A percentile compares a stretch with the other conserved stretches of the same genome.
Evolutionary conservation across 2,113 vertebrate genomes (phyloP).

Genomic region (Connochaetes taurinus): DNA sequence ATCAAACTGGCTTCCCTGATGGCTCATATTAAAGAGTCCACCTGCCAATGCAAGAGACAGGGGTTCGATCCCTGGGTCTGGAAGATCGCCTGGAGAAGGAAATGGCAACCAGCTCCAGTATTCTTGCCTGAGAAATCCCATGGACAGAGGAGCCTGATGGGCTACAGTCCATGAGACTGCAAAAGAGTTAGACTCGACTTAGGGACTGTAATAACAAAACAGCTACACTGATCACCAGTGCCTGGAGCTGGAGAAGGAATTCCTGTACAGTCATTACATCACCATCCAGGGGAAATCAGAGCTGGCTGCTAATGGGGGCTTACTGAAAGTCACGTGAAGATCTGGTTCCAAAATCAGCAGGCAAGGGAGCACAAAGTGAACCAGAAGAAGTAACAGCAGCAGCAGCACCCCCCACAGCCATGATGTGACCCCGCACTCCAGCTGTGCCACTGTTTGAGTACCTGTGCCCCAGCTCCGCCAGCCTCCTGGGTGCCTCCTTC

Average conservation of each 20-base stretch:
- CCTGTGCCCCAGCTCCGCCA: constrained; percentile 77
- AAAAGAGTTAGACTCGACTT: not conserved
- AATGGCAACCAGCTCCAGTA: not conserved
- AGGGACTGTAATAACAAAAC: not conserved
- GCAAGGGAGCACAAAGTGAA: constrained; percentile 97
- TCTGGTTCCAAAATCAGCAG: constrained; percentile 96
- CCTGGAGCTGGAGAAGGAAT: constrained; percentile 96
- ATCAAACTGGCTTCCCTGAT: not conserved
- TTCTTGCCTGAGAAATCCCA: not conserved
- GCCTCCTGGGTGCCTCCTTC: constrained; percentile 83
- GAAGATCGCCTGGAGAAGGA: not conserved
- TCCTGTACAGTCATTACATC: constrained; percentile 94
- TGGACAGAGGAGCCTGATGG: not conserved
- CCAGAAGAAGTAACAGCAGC: constrained; percentile 91
- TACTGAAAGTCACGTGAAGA: constrained; percentile 96
- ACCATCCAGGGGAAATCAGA: constrained; percentile 94
- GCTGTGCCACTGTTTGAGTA: constrained; percentile 70
- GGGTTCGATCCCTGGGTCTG: rapidly evolving
- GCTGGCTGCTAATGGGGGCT: constrained; percentile 85
- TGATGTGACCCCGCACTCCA: not conserved
- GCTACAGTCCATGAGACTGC: not conserved
- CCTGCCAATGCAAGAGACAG: not conserved
- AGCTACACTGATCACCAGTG: constrained; percentile 89
- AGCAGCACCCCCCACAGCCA: constrained; percentile 82
- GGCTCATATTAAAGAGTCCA: not conserved